Conservation (phyloP, 2,113 vertebrate species). For the Mobula birostris region DNA sequence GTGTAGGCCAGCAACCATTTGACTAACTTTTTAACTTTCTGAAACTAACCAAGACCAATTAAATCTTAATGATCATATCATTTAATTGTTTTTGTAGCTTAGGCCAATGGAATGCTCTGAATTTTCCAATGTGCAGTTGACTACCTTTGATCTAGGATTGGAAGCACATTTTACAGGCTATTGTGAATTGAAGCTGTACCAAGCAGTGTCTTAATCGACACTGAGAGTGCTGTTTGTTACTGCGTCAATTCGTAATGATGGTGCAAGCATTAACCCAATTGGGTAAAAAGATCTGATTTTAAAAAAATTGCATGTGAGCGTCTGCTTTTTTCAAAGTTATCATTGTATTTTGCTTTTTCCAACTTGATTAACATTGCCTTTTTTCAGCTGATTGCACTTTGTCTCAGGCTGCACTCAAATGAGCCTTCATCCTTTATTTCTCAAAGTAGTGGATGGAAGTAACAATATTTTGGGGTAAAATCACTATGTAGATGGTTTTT, state of each 20-base stretch:
- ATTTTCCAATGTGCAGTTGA: neutral
- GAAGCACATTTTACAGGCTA: neutral
- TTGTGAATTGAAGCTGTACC: neutral
- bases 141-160: neutral
- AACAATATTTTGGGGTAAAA: neutral
- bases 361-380: neutral
- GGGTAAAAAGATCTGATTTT: neutral
- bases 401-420: neutral
- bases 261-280: neutral
- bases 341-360: neutral
- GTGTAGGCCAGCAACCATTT: neutral
- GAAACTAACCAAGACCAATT: too few relatives aligned
- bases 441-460: neutral
- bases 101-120: neutral
- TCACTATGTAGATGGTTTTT: neutral
- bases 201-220: neutral
- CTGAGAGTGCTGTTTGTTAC: too few relatives aligned
- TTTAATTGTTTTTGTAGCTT: neutral
- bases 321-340: too few relatives aligned
- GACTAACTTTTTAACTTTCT: neutral
- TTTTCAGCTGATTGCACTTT: neutral
- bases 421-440: neutral
- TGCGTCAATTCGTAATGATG: too few relatives aligned
- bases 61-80: neutral
- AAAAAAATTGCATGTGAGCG: neutral